Conservation (phyloP, 2,888 invertebrate species). For the Temnothorax rugatulus region DNA sequence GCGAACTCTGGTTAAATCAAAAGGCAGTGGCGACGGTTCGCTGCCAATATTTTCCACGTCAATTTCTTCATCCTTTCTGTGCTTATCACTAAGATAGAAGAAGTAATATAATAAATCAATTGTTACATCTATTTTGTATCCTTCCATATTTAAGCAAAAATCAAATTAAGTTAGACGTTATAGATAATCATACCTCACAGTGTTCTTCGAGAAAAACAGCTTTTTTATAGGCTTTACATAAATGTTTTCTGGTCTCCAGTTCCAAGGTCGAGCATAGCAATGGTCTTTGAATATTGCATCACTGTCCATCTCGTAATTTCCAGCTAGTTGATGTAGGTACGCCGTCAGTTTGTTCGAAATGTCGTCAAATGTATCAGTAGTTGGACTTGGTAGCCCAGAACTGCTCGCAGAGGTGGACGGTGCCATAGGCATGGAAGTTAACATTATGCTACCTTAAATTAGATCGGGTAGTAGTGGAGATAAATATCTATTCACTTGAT, state of each 20-base stretch:
- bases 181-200: conserved; percentile 55
- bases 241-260: conserved; percentile 89
- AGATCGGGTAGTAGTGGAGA: neutral
- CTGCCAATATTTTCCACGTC: conserved; percentile 86
- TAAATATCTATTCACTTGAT: neutral
- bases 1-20: conserved; percentile 88
- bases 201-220: conserved; percentile 85
- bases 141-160: neutral
- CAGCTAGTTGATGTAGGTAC: conserved; percentile 83
- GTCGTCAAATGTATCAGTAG: conserved; percentile 87
- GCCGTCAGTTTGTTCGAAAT: conserved; percentile 86
- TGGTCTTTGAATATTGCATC: conserved; percentile 89
- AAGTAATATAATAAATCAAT: conserved; percentile 9
- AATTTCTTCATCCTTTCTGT: conserved; percentile 80
- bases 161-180: neutral
- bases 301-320: conserved; percentile 83
- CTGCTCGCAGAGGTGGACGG: conserved; percentile 67
- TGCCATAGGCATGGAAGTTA: conserved; percentile 58
- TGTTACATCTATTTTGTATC: neutral
- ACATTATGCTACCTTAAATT: conserved; percentile 54
- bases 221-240: conserved; percentile 88
- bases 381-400: conserved; percentile 81
- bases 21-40: conserved; percentile 86
- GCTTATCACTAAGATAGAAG: conserved; percentile 69
- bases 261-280: conserved; percentile 91